A percentile compares a stretch with the other conserved stretches of the same genome.
These are phyloP conservation scores for Zaprionus lineosus DNA, from an alignment of 2,888 invertebrate species.

Conservation along the genomic window DNA sequence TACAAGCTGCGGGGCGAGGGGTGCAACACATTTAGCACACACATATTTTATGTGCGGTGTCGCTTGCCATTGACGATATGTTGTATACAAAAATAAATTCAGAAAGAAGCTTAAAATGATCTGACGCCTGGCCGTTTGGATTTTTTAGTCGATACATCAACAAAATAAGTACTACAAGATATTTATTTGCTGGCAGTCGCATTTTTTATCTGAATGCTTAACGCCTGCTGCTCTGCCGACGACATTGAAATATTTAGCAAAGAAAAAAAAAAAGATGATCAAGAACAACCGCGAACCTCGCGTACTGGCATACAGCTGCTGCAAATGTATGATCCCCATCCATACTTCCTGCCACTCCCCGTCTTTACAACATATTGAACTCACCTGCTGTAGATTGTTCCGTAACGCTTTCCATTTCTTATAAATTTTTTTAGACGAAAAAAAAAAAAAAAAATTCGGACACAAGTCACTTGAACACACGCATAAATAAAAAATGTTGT, in stretches of 20 bases:
- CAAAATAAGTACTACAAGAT: slow-evolving; percentile 31
- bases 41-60: slow-evolving; percentile 11
- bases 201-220: slow-evolving; percentile 61
- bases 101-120: slow-evolving; percentile 61
- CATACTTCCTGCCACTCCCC: background rate
- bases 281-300: slow-evolving; percentile 3
- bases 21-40: slow-evolving; percentile 40
- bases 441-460: too few species aligned
- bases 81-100: slow-evolving; percentile 57
- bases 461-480: slow-evolving; percentile 26
- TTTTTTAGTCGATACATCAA: slow-evolving; percentile 44
- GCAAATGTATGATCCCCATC: too few species aligned
- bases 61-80: slow-evolving; percentile 36
- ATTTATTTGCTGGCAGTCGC: slow-evolving; percentile 66
- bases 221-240: slow-evolving; percentile 5
- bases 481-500: slow-evolving; percentile 25
- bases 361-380: slow-evolving; percentile 30
- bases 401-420: slow-evolving; percentile 80
- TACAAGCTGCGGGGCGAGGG: slow-evolving; percentile 16
- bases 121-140: slow-evolving; percentile 47
- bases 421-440: slow-evolving; percentile 42
- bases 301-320: slow-evolving; percentile 37
- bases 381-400: slow-evolving; percentile 81
- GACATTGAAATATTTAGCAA: slow-evolving; percentile 63
- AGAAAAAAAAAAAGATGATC: slow-evolving; percentile 5